A percentile compares a stretch with the other conserved stretches of the same genome.
Conservation (phyloP, 1,140 invertebrate species). For the Scaptomyza graminum region DNA sequence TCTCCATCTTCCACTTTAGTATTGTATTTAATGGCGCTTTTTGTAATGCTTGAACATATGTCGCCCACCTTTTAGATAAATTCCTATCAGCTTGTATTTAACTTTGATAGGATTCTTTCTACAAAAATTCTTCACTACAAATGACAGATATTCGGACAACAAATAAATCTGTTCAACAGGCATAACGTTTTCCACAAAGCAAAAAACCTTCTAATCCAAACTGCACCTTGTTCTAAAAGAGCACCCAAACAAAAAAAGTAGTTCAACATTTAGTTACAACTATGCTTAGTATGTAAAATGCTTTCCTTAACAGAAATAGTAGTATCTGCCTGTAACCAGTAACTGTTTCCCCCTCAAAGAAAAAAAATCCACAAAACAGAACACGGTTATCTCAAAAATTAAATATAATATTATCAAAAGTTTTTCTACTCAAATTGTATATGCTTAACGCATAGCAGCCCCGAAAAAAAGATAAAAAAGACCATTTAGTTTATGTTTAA, state of each 20-base stretch:
- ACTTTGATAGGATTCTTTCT: constrained; percentile 13
- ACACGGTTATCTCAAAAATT: constrained; percentile 48
- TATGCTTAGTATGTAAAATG: constrained; percentile 55
- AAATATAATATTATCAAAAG: constrained; percentile 25
- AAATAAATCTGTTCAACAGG: constrained; percentile 8
- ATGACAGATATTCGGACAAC: constrained; percentile 1
- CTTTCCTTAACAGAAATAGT: constrained; percentile 55
- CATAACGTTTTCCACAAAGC: neutral
- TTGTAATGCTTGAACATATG: constrained; percentile 61
- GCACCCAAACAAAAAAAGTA: constrained; percentile 43
- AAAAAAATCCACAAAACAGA: constrained; percentile 44
- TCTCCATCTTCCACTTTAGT: constrained; percentile 33
- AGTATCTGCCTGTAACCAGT: constrained; percentile 61
- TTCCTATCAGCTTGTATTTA: constrained; percentile 23
- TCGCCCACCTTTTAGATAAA: constrained; percentile 59
- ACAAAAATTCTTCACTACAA: neutral
- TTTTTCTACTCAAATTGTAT: constrained; percentile 57
- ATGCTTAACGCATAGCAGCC: constrained; percentile 36
- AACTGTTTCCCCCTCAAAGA: constrained; percentile 38
- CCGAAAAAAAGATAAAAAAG: constrained; percentile 27
- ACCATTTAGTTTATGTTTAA: constrained; percentile 26
- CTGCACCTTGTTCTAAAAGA: constrained; percentile 30
- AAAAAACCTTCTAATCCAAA: neutral
- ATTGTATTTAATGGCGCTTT: constrained; percentile 56
- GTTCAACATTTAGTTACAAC: constrained; percentile 34